Base-by-base conservation (phyloP, 2,113 vertebrate genomes). In the Oreochromis aureus region DNA sequence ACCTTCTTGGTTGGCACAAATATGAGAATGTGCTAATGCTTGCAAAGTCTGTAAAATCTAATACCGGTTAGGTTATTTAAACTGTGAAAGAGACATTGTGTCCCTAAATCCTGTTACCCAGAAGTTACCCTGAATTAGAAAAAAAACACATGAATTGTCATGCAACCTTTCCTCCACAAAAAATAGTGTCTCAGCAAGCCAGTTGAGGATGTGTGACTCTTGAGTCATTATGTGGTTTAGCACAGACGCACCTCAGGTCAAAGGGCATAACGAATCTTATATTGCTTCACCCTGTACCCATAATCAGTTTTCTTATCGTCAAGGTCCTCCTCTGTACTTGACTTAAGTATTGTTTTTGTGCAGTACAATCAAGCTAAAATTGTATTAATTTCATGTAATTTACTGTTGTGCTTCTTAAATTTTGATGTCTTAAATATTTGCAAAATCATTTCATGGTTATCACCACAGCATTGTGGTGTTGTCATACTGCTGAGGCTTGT, bases 141-240 rank as follows among this genome's bases (percentile, higher is more conserved):
- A 44, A 56, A 6, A 30, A 5, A 39, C 13, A 24, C 46, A 34
- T 61, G 84, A 61, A 79, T 63, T 88, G 19, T 85, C 36, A 16
- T 46, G 58, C 82, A 86, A 63, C 59, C 48, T 83, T 83, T 86
- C 41, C 44, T 71, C 58, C 51, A 24, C 56, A 89, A 83, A 61
- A 84, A 78, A 48, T 89, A 73, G 19, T 24, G 82, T 84, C 91
- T 92, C 86, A 93, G 93, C 93, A 90, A 39, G 19, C 19, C 54
- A 1, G 10, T 44, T 32, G 56, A 87, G 83, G 85, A 91, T 86
- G 90, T 90, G 93, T 92, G 93, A 94, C 86, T 88, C 58, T 78
- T 95, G 87, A 94, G 89, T 95, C 93, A 93, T 32, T 39, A 73
- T 58, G 2, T 53, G 73, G 27, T 53, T 78, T 78, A 81, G 54